Percentiles rank a stretch among this genome's conserved stretches.
Evolutionary conservation across 2,113 vertebrate genomes (phyloP).

Genomic region (Dasyurus viverrinus): DNA sequence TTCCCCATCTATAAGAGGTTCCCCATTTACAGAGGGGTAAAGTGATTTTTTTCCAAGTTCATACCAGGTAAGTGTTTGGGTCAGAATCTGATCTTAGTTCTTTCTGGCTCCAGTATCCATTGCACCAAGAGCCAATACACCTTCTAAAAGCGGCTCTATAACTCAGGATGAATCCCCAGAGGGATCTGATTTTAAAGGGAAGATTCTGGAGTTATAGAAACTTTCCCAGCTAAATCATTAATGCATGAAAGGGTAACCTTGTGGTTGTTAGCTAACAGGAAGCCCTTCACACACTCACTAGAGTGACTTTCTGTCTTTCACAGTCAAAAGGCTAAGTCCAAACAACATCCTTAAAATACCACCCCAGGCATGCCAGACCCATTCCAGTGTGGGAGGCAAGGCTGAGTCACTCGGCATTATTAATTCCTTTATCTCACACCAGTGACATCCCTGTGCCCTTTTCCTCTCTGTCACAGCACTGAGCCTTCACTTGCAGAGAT

Average conservation of each 20-base stretch:
- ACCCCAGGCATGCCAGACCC: not conserved
- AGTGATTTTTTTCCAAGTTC: not conserved
- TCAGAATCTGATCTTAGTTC: not conserved
- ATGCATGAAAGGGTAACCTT: not conserved
- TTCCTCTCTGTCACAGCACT: not conserved
- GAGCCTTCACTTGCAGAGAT: not conserved
- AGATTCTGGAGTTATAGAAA: not conserved
- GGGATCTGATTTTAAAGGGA: not conserved
- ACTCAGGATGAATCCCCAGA: not conserved
- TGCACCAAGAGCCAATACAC: not conserved
- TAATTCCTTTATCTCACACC: constrained; percentile 1
- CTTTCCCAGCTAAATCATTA: not conserved
- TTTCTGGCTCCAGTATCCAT: not conserved
- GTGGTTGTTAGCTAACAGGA: not conserved
- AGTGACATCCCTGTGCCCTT: not conserved
- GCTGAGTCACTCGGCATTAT: not conserved
- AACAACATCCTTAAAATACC: not conserved
- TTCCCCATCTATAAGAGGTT: too few species aligned
- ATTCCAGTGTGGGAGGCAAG: not conserved
- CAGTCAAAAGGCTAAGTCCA: not conserved
- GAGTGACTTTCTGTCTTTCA: not conserved
- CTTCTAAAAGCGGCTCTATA: not conserved
- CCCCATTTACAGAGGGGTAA: not conserved
- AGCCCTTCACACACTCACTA: not conserved
- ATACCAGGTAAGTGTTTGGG: not conserved